Base-by-base conservation (phyloP, 2,113 vertebrate species). In the Noturus placidus region DNA sequence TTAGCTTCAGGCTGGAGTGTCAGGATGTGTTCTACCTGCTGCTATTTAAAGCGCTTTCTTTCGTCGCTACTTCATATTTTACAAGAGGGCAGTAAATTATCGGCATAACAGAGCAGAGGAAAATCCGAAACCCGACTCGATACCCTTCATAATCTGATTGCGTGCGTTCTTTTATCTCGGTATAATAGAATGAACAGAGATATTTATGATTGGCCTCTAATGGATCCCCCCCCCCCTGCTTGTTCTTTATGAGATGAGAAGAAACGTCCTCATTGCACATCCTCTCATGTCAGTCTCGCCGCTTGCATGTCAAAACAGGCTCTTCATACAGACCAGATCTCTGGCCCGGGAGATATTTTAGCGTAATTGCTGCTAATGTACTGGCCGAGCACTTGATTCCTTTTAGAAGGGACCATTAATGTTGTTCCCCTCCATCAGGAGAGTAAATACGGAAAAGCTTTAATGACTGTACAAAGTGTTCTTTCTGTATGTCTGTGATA, bases 161-260 rank as follows among this genome's bases (percentile, higher is more conserved):
- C 61, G 80, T 57, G 80, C 78, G 33, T 77, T 70, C 88, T 89
- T 86, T 89, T 72, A 30, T 86, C 76, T 87, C 69, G 30, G 79
- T 86, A 82, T 87, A 88, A 89, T 83, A 87, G 82, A 74, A 89
- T 85, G 87, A 81, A 78, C 87, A 80, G 86, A 83, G 54, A 69
- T 91, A 86, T 93, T 92, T 89, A 91, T 88, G 86, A 92, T 86
- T 76, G 74, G 86, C 87, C 88, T 82, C 88, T 89, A 90, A 92
- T 88, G 86, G 84, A 90, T 84, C 69, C 86, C 46, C 4, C 7
- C 13, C 42, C 0, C 88, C 33, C 27, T 35, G 33, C 5, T 59
- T 38, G 27, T 80, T 80, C 59, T 86, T 79, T 86, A 63, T 86
- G n/a, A 61, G 57, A 74, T 61, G 79, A 50, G 61, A 2, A 86